A percentile compares a stretch with the other conserved stretches of the same genome.
Evolutionary conservation across 1,140 invertebrate genomes (phyloP).

Genomic region (Zaprionus gabonicus): DNA sequence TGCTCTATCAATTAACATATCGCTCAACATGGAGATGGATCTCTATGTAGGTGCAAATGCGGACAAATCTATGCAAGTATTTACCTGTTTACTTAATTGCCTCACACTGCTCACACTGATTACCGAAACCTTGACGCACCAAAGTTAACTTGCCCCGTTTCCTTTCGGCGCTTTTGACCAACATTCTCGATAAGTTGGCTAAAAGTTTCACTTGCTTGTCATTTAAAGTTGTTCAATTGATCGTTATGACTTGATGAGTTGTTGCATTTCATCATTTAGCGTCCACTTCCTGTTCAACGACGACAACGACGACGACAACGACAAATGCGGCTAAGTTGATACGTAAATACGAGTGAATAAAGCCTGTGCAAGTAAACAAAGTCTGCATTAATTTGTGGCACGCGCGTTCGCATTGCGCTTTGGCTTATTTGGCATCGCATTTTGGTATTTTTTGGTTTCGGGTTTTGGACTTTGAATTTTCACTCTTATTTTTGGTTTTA

Average conservation of each 20-base stretch:
- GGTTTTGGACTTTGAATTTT: slow-evolving; percentile 10
- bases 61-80: slow-evolving; percentile 7
- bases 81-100: slow-evolving; percentile 46
- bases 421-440: slow-evolving; percentile 21
- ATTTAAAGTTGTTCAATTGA: slow-evolving; percentile 62
- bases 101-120: neutral
- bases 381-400: slow-evolving; percentile 63
- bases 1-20: slow-evolving; percentile 63
- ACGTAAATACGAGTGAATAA: slow-evolving; percentile 10
- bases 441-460: neutral
- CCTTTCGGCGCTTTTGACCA: slow-evolving; percentile 1
- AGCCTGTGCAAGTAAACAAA: slow-evolving; percentile 16
- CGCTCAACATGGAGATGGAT: slow-evolving; percentile 21
- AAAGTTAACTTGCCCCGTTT: neutral
- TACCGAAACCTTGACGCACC: slow-evolving; percentile 15
- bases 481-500: slow-evolving; percentile 40
- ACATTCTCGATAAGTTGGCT: slow-evolving; percentile 16
- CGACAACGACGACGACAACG: neutral
- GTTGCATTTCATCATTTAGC: slow-evolving; percentile 34
- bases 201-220: slow-evolving; percentile 61
- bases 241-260: slow-evolving; percentile 28
- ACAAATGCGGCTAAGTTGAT: slow-evolving; percentile 18
- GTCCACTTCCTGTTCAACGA: slow-evolving; percentile 16
- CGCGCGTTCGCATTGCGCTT: slow-evolving; percentile 35
- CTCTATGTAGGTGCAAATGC: neutral